Evolutionary conservation across 1,140 invertebrate species (phyloP), one percentile per base, ranked within the genome.

Genomic region (Coenobita brevimanus): DNA sequence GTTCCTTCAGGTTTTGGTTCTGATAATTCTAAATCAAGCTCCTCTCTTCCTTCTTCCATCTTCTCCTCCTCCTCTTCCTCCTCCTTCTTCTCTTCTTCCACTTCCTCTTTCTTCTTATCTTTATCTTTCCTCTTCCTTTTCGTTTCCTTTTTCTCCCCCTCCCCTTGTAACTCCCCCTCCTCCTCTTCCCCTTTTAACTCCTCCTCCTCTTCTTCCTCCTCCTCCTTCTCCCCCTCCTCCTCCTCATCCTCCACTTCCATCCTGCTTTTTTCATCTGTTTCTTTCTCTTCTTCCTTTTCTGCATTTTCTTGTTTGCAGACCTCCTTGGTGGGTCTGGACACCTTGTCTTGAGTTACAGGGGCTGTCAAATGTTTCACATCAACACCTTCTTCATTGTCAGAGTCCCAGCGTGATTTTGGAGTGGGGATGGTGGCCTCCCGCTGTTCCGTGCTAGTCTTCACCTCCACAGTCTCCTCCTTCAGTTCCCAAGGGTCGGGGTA

Each of bases 401-500:
- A 83, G 38, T 83, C 88, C 88, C 88, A 89, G n/a, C 79, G 75
- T 27, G 88, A 89, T 78, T 67, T 33, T n/a, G 3, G 36, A 21
- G 36, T 8, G 17, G 46, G 17, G 6, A 17, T 50, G 46, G 2
- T 24, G n/a, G 38, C n/a, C 30, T 33, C 36, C 3, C 64, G 69
- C 3, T 27, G n/a, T 73, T 30, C 3, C 15, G 69, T 36, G 46
- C 46, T 73, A 50, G 38, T 6, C 64, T n/a, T 64, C 41, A 69
- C 27, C 82, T 79, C 71, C 38, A 69, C 21, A 24, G 41, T 73
- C 13, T 27, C 57, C 10, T 50, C 76, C 46, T n/a, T 60, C 54
- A 33, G 27, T 30, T 67, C n/a, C 85, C 75, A 87, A 24, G 24
- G 21, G 6, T 80, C 69, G 30, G 54, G 36, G 69, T 57, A 80